Evolutionary conservation across 2,113 vertebrate genomes (phyloP).

Genomic region (Tachysurus vachellii): DNA sequence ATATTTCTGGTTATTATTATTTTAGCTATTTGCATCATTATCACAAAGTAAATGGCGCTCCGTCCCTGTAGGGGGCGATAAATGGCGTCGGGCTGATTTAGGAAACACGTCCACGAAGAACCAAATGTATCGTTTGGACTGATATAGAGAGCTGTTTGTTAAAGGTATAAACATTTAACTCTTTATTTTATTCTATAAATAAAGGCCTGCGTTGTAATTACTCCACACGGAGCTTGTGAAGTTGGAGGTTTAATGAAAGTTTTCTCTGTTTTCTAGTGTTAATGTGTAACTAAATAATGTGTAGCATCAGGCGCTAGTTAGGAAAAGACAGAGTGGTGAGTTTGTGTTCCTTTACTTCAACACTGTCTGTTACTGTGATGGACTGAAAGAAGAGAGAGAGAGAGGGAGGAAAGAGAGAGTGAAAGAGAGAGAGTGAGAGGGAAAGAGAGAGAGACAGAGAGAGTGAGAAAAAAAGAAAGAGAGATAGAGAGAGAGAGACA

Average conservation of each 20-base stretch:
- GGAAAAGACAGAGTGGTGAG: neutral
- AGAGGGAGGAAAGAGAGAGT: too few species aligned
- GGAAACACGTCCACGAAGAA: neutral
- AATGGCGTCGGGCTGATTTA: neutral
- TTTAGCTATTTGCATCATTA: too few species aligned
- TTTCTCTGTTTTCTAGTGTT: neutral
- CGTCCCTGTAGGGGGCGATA: neutral
- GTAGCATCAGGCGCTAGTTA: too few species aligned
- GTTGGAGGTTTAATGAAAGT: neutral
- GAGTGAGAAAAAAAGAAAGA: too few species aligned
- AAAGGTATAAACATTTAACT: neutral
- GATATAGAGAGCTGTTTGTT: neutral
- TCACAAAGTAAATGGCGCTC: neutral
- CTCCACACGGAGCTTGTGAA: neutral
- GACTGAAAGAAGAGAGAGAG: too few species aligned
- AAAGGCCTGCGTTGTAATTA: neutral
- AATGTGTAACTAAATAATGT: neutral
- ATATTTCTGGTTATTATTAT: too few species aligned
- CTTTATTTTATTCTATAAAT: neutral
- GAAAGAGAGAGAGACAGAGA: too few species aligned
- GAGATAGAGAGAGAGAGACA: too few species aligned
- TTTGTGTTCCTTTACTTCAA: too few species aligned
- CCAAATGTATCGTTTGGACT: too few species aligned
- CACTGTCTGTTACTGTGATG: neutral
- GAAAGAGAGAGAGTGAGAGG: too few species aligned